Evolutionary conservation across 2,888 invertebrate species (phyloP).

Genomic region (Deilephila porcellus): DNA sequence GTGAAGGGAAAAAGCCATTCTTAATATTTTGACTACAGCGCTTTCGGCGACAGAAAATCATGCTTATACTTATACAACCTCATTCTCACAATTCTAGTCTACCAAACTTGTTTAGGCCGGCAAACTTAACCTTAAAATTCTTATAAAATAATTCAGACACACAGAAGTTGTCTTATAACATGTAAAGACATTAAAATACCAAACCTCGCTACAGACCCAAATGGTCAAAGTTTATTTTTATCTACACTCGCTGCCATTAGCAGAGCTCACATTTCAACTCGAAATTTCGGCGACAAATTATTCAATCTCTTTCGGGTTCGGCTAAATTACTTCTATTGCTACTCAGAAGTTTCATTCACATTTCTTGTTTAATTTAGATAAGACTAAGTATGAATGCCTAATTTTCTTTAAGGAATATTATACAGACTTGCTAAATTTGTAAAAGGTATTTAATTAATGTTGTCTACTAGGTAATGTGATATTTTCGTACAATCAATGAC

Average conservation of each 20-base stretch:
- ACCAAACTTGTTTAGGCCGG: no score
- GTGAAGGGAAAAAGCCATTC: no score
- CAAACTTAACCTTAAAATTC: no score
- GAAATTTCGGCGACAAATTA: slow-evolving; percentile 11
- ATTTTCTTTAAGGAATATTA: no score
- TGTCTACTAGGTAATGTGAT: no score
- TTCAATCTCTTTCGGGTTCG: slow-evolving; percentile 2
- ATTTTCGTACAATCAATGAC: no score
- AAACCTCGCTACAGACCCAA: neutral
- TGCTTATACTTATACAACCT: no score
- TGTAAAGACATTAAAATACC: neutral
- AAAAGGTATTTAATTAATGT: no score
- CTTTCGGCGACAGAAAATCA: no score
- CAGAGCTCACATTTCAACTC: slow-evolving; percentile 2
- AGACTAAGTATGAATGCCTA: neutral
- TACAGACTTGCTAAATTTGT: neutral
- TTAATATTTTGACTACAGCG: no score
- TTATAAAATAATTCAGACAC: no score
- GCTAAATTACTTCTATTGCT: neutral
- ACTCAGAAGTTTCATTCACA: neutral
- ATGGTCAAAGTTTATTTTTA: slow-evolving; percentile 15
- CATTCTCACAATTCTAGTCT: no score
- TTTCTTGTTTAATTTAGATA: neutral
- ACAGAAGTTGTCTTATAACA: neutral
- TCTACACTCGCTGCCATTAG: neutral